phyloP scores from a whole-genome alignment of 2,113 vertebrate genomes.

The Pogonocichla stellata region DNA sequence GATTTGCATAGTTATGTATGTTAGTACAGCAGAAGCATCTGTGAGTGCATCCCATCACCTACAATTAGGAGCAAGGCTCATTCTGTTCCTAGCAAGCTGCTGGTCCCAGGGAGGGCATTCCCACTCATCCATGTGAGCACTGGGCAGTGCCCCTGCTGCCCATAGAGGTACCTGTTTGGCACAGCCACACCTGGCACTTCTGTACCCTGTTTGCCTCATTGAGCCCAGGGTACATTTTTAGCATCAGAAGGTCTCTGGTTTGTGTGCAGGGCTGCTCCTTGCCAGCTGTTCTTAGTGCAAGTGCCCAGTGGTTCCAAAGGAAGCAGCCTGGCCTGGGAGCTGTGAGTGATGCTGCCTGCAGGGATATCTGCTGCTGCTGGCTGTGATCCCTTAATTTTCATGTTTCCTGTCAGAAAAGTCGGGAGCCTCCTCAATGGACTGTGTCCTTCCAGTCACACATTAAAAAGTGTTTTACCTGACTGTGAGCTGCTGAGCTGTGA shows the following conservation, averaged over 20 bases:
- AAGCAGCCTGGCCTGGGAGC: not conserved
- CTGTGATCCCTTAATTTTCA: not conserved
- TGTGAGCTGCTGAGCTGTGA: not conserved
- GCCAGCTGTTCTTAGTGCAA: rapidly evolving
- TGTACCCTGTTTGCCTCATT: not conserved
- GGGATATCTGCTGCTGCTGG: not conserved
- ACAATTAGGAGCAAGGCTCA: not conserved
- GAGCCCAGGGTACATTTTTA: not conserved
- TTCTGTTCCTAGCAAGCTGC: not conserved
- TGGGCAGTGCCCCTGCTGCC: not conserved
- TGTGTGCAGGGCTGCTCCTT: not conserved
- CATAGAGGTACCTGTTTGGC: not conserved
- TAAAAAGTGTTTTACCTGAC: not conserved
- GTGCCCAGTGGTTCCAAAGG: not conserved
- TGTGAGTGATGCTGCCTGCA: not conserved
- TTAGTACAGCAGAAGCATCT: not conserved
- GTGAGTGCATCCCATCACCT: not conserved
- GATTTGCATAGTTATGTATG: not conserved
- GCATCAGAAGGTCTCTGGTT: not conserved
- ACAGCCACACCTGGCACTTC: not conserved
- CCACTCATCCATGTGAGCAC: rapidly evolving
- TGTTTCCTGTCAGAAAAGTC: not conserved
- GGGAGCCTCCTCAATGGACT: not conserved
- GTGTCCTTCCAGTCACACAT: not conserved
- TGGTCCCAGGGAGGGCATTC: rapidly evolving